These are phyloP conservation scores for Columba livia DNA, from an alignment of 2,113 vertebrate species.

Conservation along the genomic window DNA sequence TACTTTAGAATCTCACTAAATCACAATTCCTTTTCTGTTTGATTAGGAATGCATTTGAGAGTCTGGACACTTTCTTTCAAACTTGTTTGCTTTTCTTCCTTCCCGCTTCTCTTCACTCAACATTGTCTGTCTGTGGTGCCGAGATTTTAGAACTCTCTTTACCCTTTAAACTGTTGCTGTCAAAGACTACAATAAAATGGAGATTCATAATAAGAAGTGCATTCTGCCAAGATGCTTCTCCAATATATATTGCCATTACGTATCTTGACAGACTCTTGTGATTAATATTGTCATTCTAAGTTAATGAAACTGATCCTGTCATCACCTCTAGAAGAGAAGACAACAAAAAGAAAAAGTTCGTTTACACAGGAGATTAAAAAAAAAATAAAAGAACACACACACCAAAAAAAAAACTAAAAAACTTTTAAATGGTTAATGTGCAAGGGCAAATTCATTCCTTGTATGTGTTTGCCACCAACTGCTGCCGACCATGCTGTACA, in stretches of 20 bases:
- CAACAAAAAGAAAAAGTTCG: conserved; percentile 13
- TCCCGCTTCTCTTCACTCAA: conserved; percentile 20
- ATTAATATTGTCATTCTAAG: conserved; percentile 61
- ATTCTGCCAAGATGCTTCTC: not conserved
- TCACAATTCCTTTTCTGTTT: conserved; percentile 52
- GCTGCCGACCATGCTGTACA: not conserved
- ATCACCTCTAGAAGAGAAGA: conserved; percentile 39
- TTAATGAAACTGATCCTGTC: conserved; percentile 63
- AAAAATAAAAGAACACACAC: not conserved
- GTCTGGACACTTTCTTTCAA: conserved; percentile 49
- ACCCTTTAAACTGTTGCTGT: conserved; percentile 32
- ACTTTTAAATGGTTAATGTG: not conserved
- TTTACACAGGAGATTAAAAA: conserved; percentile 27
- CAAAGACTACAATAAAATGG: conserved; percentile 25
- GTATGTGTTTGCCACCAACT: not conserved
- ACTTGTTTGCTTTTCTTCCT: conserved; percentile 54
- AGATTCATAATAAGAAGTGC: not conserved
- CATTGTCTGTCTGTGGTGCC: conserved; percentile 47
- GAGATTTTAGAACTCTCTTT: conserved; percentile 24
- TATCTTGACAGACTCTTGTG: conserved; percentile 41
- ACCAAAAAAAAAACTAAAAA: no score
- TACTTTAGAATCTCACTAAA: conserved; percentile 54
- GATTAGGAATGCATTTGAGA: conserved; percentile 52
- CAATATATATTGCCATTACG: conserved; percentile 27
- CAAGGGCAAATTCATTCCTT: not conserved